A percentile compares a stretch with the other conserved stretches of the same genome.
phyloP scores from a whole-genome alignment of 2,888 invertebrate species.

The Marasmarcha lunaedactyla region DNA sequence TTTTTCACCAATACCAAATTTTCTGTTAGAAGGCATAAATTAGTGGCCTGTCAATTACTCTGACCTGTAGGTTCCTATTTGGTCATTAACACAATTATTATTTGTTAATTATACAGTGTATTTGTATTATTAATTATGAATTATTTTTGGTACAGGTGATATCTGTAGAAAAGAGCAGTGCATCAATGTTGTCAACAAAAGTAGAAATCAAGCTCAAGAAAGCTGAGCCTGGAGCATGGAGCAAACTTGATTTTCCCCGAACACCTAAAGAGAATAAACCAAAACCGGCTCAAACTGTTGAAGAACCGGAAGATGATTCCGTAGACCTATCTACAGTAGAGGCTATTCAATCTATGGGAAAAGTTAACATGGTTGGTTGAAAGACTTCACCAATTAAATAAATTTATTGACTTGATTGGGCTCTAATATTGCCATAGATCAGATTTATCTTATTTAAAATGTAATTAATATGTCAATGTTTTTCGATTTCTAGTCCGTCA shows the following conservation, averaged over 20 bases:
- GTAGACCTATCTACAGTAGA: slow-evolving; percentile 82
- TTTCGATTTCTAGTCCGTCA: too few relatives aligned
- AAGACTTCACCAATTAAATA: too few relatives aligned
- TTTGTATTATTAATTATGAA: too few relatives aligned
- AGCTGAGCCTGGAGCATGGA: slow-evolving; percentile 87
- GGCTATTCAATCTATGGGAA: slow-evolving; percentile 47
- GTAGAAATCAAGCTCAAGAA: slow-evolving; percentile 93
- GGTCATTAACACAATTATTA: background rate
- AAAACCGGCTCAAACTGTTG: slow-evolving; percentile 18
- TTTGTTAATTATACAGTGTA: background rate
- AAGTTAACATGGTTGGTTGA: slow-evolving; percentile 45
- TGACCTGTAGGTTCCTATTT: background rate
- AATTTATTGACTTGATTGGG: too few relatives aligned
- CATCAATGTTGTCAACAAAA: slow-evolving; percentile 88
- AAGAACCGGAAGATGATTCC: slow-evolving; percentile 66
- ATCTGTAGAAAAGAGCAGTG: slow-evolving; percentile 76
- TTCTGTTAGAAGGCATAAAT: too few relatives aligned
- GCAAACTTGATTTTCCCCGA: slow-evolving; percentile 76
- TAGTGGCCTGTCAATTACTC: too few relatives aligned
- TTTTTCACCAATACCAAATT: too few relatives aligned
- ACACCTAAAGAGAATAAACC: slow-evolving; percentile 26
- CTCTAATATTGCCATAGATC: too few relatives aligned
- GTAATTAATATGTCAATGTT: too few relatives aligned
- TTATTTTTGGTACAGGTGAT: slow-evolving; percentile 75
- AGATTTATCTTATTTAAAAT: too few relatives aligned